Evolutionary conservation across 2,888 invertebrate species (phyloP).

Genomic region (Hetaerina titia): DNA sequence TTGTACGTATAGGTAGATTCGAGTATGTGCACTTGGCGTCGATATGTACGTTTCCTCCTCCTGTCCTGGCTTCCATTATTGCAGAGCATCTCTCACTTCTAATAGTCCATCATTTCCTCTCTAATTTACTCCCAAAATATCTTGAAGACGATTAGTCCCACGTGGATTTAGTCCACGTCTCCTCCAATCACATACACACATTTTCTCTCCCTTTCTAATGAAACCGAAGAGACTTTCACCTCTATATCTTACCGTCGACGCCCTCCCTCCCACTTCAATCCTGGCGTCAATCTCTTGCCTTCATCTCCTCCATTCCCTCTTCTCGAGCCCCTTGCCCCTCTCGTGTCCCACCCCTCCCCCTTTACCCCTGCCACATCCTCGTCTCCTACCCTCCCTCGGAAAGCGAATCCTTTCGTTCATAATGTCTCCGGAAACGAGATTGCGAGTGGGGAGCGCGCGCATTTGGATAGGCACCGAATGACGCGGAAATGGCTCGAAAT

Average conservation of each 20-base stretch:
- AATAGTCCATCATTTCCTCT: background rate
- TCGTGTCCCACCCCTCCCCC: background rate
- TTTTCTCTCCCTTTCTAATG: background rate
- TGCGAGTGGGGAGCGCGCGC: slow-evolving; percentile 16
- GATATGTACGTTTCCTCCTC: too few relatives aligned
- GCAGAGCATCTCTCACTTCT: background rate
- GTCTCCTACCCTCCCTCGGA: background rate
- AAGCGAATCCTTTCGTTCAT: slow-evolving; percentile 48
- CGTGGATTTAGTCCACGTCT: background rate
- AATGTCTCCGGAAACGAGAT: slow-evolving; percentile 64
- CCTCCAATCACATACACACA: background rate
- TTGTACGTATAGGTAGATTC: too few relatives aligned
- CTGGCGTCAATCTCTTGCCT: background rate
- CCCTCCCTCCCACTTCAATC: background rate
- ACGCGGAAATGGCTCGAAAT: slow-evolving; percentile 54
- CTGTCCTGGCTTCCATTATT: too few relatives aligned
- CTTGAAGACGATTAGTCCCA: background rate
- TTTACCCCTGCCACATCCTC: background rate
- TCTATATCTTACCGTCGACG: too few relatives aligned
- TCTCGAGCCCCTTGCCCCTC: background rate
- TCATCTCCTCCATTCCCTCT: background rate
- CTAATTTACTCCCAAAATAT: background rate
- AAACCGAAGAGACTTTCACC: background rate
- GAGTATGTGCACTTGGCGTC: too few relatives aligned
- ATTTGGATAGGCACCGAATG: slow-evolving; percentile 21